phyloP scores from a whole-genome alignment of 1,140 invertebrate species.

The Rhagoletis pomonella region DNA sequence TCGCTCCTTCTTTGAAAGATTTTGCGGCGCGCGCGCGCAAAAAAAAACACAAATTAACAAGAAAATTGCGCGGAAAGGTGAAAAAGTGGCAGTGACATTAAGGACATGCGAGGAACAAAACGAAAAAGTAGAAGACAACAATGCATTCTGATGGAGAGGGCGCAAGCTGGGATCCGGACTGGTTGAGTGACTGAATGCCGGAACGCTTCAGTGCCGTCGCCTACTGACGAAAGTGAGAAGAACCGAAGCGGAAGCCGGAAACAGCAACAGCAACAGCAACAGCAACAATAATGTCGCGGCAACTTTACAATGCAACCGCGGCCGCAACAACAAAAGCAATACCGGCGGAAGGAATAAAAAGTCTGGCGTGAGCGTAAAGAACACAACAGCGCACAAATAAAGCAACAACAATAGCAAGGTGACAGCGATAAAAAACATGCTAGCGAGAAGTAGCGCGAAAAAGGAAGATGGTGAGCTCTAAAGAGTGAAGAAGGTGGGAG shows the following conservation, averaged over 20 bases:
- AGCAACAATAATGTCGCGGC: background rate
- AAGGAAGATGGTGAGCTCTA: background rate
- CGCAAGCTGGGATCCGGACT: background rate
- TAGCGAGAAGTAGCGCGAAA: background rate
- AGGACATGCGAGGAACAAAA: background rate
- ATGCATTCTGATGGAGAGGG: background rate
- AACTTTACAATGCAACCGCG: constrained; percentile 28
- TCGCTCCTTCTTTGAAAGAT: background rate
- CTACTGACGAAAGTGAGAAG: constrained; percentile 10
- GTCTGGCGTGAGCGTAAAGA: background rate
- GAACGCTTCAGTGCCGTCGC: background rate
- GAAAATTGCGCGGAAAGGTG: constrained; percentile 21
- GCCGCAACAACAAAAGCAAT: too few relatives aligned
- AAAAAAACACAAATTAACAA: constrained; percentile 21
- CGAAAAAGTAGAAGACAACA: background rate
- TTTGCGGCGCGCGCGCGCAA: background rate
- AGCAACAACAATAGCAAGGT: background rate
- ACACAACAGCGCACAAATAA: background rate
- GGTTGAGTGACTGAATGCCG: background rate
- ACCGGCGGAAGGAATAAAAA: background rate
- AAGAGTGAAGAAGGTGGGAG: background rate
- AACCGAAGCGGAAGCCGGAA: too few relatives aligned
- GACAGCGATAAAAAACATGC: background rate
- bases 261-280: constrained; percentile 1
- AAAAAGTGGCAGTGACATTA: constrained; percentile 38